Evolutionary conservation across 2,888 invertebrate species (phyloP).

Genomic region (Apoda limacodes): DNA sequence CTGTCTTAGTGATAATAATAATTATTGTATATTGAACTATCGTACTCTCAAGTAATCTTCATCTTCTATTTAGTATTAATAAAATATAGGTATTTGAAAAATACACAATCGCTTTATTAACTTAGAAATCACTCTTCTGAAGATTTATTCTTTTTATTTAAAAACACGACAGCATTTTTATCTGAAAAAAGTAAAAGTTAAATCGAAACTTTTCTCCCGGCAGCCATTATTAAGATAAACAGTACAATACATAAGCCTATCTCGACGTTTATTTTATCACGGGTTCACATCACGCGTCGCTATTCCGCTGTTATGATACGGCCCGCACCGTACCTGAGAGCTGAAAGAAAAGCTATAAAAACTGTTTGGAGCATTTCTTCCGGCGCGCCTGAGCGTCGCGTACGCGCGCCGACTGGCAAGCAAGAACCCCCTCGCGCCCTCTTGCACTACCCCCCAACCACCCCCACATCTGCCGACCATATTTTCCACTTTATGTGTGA

Average conservation of each 20-base stretch:
- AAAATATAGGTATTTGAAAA: no score
- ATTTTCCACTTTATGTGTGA: constrained; percentile 73
- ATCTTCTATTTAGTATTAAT: no score
- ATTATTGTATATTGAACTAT: no score
- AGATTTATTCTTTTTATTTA: no score
- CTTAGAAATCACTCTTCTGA: no score
- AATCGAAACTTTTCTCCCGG: constrained; percentile 65
- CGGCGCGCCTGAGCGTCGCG: constrained; percentile 44
- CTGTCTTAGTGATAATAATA: no score
- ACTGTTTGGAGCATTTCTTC: constrained; percentile 65
- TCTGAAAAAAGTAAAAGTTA: constrained; percentile 48
- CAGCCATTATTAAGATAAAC: constrained; percentile 70
- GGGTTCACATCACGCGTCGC: constrained; percentile 70
- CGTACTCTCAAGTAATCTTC: no score
- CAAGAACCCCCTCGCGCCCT: constrained; percentile 33
- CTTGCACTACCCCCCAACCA: constrained; percentile 39
- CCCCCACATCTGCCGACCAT: constrained; percentile 69
- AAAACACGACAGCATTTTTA: no score
- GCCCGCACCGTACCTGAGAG: constrained; percentile 69
- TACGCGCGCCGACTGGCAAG: constrained; percentile 21
- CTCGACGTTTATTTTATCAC: constrained; percentile 70
- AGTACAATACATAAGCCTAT: constrained; percentile 71
- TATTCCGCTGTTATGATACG: constrained; percentile 69
- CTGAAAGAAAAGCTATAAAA: constrained; percentile 72
- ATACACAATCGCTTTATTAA: no score